These are phyloP conservation scores for Psix sp. DNA, from an alignment of 1,140 invertebrate genomes.

Conservation along the genomic window DNA sequence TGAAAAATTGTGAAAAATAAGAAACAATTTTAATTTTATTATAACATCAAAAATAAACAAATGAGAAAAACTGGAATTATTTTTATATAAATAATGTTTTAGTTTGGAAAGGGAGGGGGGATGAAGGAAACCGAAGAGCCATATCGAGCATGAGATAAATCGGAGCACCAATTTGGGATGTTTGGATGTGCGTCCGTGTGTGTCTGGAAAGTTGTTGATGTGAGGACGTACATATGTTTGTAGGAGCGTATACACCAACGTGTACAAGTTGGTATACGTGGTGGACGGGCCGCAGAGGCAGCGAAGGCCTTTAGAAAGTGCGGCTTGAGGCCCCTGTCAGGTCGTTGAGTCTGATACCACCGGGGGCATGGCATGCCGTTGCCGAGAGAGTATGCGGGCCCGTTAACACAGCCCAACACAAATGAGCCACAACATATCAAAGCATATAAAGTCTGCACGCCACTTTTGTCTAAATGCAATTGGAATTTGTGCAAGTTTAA, in stretches of 20 bases:
- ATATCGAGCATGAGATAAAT: no score
- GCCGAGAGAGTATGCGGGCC: constrained; percentile 47
- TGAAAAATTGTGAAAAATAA: no score
- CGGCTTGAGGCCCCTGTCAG: constrained; percentile 64
- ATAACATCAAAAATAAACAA: no score
- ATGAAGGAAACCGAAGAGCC: no score
- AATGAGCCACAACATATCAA: constrained; percentile 43
- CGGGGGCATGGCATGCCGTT: constrained; percentile 63
- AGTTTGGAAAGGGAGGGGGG: no score
- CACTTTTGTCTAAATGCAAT: constrained; percentile 54
- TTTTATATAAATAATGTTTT: no score
- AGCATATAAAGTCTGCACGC: constrained; percentile 43
- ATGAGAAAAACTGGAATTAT: no score
- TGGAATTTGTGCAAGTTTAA: constrained; percentile 53
- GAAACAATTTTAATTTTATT: no score
- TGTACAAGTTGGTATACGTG: constrained; percentile 26
- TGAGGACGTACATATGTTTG: constrained; percentile 34
- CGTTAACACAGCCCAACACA: constrained; percentile 42
- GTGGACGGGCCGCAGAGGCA: constrained; percentile 63
- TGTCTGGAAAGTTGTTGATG: constrained; percentile 4
- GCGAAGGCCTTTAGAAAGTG: constrained; percentile 75
- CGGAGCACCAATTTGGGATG: no score
- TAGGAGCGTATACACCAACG: constrained; percentile 11
- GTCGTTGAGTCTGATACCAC: constrained; percentile 67
- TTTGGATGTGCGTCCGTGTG: not conserved